Percentiles rank a stretch among this genome's conserved stretches.
These are phyloP conservation scores for Drosophila insularis DNA, from an alignment of 1,140 invertebrate genomes.

Conservation along the genomic window DNA sequence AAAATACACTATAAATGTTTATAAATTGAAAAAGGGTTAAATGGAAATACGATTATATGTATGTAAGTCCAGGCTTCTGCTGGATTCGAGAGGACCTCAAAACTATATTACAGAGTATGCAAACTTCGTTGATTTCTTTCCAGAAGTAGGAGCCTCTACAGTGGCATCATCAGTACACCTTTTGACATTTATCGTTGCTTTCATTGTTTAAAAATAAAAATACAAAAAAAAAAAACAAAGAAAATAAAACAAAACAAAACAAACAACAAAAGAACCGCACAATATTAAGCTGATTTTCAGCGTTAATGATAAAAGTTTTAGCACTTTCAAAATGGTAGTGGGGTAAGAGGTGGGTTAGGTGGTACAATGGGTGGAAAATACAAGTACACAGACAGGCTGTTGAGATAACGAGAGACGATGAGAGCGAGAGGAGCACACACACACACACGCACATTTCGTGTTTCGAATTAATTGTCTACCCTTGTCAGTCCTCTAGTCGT, in stretches of 20 bases:
- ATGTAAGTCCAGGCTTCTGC: too few species aligned
- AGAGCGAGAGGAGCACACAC: background rate
- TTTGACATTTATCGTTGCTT: slow-evolving; percentile 64
- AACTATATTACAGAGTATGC: background rate
- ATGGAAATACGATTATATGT: too few species aligned
- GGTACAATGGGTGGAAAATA: too few species aligned
- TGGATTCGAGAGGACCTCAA: too few species aligned
- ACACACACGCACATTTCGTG: slow-evolving; percentile 29
- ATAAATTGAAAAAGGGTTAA: too few species aligned
- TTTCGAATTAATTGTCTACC: slow-evolving; percentile 78
- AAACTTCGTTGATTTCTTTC: background rate
- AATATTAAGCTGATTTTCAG: slow-evolving; percentile 69
- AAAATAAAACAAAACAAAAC: background rate
- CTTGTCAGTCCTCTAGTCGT: slow-evolving; percentile 64
- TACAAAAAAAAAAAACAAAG: background rate
- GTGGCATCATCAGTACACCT: slow-evolving; percentile 47
- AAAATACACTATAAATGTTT: too few species aligned
- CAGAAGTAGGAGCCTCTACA: background rate
- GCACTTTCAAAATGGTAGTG: slow-evolving; percentile 19
- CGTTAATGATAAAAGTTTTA: slow-evolving; percentile 76
- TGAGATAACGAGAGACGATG: background rate
- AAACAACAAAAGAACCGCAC: slow-evolving; percentile 35
- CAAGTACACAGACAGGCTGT: background rate
- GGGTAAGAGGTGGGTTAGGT: background rate
- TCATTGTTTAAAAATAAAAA: background rate